These are phyloP conservation scores for Venustoraphidia nigricollis DNA, from an alignment of 2,888 invertebrate genomes.

Conservation along the genomic window DNA sequence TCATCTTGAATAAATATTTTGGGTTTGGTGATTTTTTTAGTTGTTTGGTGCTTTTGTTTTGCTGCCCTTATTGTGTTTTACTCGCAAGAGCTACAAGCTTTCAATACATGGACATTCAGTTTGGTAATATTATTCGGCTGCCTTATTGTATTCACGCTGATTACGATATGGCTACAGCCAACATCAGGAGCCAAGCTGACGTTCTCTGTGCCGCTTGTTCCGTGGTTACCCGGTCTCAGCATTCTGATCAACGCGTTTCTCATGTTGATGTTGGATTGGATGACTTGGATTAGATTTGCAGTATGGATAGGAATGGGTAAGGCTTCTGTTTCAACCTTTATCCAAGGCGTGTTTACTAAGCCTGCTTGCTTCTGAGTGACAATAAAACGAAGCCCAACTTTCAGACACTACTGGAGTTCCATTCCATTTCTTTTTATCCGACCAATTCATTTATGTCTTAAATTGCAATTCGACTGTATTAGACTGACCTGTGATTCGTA, in stretches of 20 bases:
- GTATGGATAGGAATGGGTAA: conserved; percentile 69
- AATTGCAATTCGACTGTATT: no score
- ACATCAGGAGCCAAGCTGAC: conserved; percentile 41
- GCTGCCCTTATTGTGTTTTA: conserved; percentile 22
- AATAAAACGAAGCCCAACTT: no score
- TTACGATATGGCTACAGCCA: conserved; percentile 43
- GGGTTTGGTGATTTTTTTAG: conserved; percentile 14
- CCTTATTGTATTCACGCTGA: conserved; percentile 29
- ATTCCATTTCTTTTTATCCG: no score
- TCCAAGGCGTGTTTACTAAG: no score
- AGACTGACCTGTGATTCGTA: no score
- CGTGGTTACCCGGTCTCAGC: conserved; percentile 64
- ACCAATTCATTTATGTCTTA: no score
- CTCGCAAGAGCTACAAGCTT: conserved; percentile 23
- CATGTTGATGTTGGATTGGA: conserved; percentile 60
- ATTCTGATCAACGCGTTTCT: conserved; percentile 72
- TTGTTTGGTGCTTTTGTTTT: conserved; percentile 21
- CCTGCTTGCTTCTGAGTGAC: no score
- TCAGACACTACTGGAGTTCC: no score
- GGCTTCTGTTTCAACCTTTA: conserved; percentile 11
- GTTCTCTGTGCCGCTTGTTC: conserved; percentile 65
- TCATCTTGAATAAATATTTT: no score
- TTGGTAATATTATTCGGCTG: conserved; percentile 21
- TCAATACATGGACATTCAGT: conserved; percentile 21
- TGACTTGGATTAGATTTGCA: conserved; percentile 69